Base-by-base conservation (phyloP, 2,888 invertebrate species). In the Eulithis testata region DNA sequence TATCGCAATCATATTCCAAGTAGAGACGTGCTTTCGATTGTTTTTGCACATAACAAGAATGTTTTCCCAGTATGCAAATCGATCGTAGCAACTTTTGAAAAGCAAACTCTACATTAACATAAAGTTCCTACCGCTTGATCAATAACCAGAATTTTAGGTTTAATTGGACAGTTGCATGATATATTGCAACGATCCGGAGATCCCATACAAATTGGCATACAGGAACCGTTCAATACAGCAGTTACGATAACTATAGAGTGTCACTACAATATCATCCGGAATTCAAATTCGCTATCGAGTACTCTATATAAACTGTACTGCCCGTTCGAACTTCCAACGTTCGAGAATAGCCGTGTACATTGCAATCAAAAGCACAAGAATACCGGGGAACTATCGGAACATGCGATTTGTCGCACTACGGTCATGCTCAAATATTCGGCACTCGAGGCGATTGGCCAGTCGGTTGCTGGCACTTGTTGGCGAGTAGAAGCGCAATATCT, bases 401-500 rank as follows among this genome's bases (percentile, higher is more conserved):
- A 63, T 63, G 65, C 60, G 63, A 63, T 72, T 69, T 65, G 69
- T 71, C 70, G 60, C 66, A 66, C 53, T 40, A 62, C 45, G 52
- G 59, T 47, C 59, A 56, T 52, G 62, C 56, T 65, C 67, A 61
- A 67, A 65, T 65, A 70, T 63, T 69, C 60, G 66, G 55, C 66
- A 66, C 60, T 68, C 60, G 61, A 62, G 36, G 50, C 60, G 60
- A 69, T 66, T 63, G 68, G 65, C 54, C 58, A 51, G 43, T 53
- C 53, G 52, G 27, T 63, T 49, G 58, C 63, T 56, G 55, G 64
- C 62, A 59, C 66, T 66, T 62, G 63, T 52, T 52, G 59, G 58
- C 62, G 43, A 65, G 64, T 69, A 72, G 68, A 77, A 75, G 78
- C 74, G 80, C 77, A 82, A 82, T 84, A 83, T 83, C 82, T 78